Evolutionary conservation across 2,797 vertebrate genomes (phyloP), one percentile per base, ranked within the genome.

Genomic region (Chanos chanos): DNA sequence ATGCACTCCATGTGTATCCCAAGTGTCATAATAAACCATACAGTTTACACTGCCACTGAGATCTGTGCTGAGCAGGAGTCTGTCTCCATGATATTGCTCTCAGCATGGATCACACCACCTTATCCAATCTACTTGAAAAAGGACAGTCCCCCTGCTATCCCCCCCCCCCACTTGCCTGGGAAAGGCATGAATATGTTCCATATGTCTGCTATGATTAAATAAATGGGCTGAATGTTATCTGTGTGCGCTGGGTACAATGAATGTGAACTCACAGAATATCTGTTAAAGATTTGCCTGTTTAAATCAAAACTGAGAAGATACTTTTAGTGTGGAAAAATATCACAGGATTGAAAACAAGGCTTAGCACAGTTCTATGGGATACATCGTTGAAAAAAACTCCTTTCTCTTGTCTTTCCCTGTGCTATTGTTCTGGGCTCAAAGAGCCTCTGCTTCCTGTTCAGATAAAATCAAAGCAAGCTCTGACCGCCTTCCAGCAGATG

Each of bases 41-140:
- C 66, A 70, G 66, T 58, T 63, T 51, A 63, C 43, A 47, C 12
- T 54, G 27, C 21, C 34, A 15, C 22, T 19, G 30, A 36, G 12
- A 18, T 19, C 24, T 59, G 22, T 30, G n/a, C 18, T 22, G 45
- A 58, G 58, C 21, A 15, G 30, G 41, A 7, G 36, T 58, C 45
- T 52, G 37, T 24, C 41, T 34, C n/a, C 15, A 31, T 7, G 59
- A 69, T 69, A 66, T 69, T 73, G 44, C 54, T 63, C 63, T 55
- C 66, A 39, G 66, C 24, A 37, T 30, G 71, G 19, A 12, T 59
- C 49, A 45, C 63, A 39, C 49, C 9, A 59, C 21, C 34, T 36
- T 30, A 49, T 31, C 40, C 36, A 22, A 44, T 25, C 31, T 34
- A 24, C 18, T 44, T n/a, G 31, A 33, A 59, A 3, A 7, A 24